Conservation (phyloP, 1,140 invertebrate species). For the Lepidurus packardi region DNA sequence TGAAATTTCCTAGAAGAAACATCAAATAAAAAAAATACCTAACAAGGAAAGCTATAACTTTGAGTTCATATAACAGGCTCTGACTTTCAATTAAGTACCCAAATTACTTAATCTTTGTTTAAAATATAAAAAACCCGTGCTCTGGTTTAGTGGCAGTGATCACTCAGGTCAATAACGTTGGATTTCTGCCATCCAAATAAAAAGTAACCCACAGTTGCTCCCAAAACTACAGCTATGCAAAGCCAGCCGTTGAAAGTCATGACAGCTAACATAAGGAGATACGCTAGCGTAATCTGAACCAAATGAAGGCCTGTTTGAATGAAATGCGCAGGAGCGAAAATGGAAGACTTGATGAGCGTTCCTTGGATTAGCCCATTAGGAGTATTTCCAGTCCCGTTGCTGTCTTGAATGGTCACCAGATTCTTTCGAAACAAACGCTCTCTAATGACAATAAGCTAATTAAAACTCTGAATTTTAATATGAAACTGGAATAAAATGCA, state of each 20-base stretch:
- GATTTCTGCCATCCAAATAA: constrained; percentile 89
- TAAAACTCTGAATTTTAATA: background rate
- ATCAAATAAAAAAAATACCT: background rate
- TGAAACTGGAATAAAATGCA: background rate
- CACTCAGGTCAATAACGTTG: constrained; percentile 82
- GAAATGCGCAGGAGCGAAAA: constrained; percentile 71
- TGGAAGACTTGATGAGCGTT: constrained; percentile 41
- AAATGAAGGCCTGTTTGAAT: constrained; percentile 84
- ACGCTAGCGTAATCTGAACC: constrained; percentile 81
- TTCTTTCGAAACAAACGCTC: constrained; percentile 38
- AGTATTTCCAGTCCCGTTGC: constrained; percentile 29
- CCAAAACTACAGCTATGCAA: constrained; percentile 80
- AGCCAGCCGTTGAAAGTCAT: constrained; percentile 98
- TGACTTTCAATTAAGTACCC: background rate
- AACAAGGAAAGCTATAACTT: constrained; percentile 5
- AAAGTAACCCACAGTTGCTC: constrained; percentile 85
- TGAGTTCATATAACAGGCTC: constrained; percentile 7
- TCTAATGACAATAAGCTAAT: constrained; percentile 31
- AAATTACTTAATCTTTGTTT: background rate
- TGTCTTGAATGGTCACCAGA: constrained; percentile 35
- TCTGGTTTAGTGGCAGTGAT: constrained; percentile 80
- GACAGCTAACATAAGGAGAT: constrained; percentile 94
- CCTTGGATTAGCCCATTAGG: background rate
- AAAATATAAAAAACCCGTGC: background rate
- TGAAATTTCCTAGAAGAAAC: background rate